phyloP scores from a whole-genome alignment of 2,113 vertebrate species.

The Rallus limicola region DNA sequence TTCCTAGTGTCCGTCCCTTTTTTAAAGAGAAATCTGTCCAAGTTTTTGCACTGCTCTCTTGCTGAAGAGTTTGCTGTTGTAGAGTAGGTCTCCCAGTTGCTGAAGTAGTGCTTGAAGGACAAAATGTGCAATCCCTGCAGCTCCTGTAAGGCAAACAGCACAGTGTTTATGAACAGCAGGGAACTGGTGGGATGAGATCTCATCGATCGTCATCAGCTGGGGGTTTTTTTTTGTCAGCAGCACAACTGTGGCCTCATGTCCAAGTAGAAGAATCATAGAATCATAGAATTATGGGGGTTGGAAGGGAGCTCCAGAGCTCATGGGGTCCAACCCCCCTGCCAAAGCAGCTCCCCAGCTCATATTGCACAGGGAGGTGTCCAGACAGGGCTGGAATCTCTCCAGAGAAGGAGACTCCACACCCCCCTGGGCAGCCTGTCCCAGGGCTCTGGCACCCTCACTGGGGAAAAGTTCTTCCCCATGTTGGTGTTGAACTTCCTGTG shows the following conservation, averaged over 20 bases:
- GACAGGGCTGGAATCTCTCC: no score
- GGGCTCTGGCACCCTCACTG: no score
- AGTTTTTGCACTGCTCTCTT: not conserved
- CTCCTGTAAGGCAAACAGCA: not conserved
- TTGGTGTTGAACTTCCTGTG: no score
- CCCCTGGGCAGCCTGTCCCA: no score
- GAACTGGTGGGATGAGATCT: not conserved
- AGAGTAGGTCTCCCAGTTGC: not conserved
- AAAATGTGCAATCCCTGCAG: not conserved
- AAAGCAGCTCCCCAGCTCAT: no score
- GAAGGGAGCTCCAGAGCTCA: no score
- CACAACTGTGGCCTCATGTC: accelerated
- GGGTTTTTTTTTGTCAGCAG: not conserved
- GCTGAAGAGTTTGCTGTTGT: not conserved
- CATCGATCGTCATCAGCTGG: not conserved
- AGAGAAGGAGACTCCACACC: no score
- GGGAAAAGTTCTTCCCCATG: no score
- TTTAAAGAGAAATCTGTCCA: not conserved
- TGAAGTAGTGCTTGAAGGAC: not conserved
- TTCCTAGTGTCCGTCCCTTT: not conserved
- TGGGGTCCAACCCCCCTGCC: no score
- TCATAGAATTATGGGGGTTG: no score
- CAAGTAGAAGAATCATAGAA: not conserved
- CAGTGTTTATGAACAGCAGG: not conserved
- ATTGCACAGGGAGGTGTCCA: no score